Evolutionary conservation across 2,888 invertebrate genomes (phyloP), one percentile per base, ranked within the genome.

Genomic region (Lithophane socia): DNA sequence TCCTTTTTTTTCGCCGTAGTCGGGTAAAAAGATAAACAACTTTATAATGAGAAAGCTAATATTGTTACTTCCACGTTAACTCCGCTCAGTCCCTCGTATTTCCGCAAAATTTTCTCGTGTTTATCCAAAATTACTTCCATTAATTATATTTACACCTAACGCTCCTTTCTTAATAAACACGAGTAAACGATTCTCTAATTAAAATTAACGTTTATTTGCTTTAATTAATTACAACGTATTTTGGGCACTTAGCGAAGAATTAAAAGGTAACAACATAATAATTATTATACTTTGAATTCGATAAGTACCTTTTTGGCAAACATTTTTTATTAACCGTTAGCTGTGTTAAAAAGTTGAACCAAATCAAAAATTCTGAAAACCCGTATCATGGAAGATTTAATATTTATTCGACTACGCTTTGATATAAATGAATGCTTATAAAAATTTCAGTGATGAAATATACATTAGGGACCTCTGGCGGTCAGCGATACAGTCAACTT

Each of bases 81-180:
- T 42, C 24, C 12, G 4, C n/a, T 44, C 37, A 42, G 65, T 68
- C 29, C 16, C n/a, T 44, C 29, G 44, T 67, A 71, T 73, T 77
- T 61, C 63, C 52, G 16, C 3, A 2, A 29, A 49, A 54, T 56
- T 37, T 63, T n/a, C 42, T 42, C 47, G 9, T 44, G 68, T 42
- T 80, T 66, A 49, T 56, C 13, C 54, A 9, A 37, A 67, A 67
- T 77, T 70, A 73, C 52, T 61, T 42, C 21, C 61, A 71, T 71
- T 80, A 75, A 73, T 84, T 80, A 61, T 29, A 29, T 70, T 80
- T 29, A 64, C 54, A 52, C 60, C 42, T 58, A 16, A 74, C 58
- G 49, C 60, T 29, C 44, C 61, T 60, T 64, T 66, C 70, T 18
- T 72, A 68, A 21, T 66, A 66, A 66, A 49, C 49, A 29, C 1